phyloP scores from a whole-genome alignment of 2,888 invertebrate genomes.

The Ophion ellenae region DNA sequence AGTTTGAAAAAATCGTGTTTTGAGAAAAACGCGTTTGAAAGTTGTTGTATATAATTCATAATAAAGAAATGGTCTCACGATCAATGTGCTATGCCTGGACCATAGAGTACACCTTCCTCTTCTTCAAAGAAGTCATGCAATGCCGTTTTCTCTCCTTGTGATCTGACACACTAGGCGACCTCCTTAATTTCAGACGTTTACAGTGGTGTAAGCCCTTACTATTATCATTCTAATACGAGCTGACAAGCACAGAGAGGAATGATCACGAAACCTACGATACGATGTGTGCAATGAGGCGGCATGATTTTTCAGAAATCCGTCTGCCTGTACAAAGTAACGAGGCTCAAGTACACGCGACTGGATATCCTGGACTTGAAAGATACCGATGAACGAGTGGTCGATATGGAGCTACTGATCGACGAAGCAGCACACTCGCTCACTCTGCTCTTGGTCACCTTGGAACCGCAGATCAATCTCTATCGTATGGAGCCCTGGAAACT shows the following conservation, averaged over 20 bases:
- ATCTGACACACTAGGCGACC: no score
- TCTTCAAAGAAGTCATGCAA: no score
- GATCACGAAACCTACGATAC: not conserved
- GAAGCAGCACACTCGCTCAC: constrained; percentile 58
- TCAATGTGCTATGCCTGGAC: no score
- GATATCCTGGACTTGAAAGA: constrained; percentile 55
- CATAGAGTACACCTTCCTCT: no score
- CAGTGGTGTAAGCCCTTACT: no score
- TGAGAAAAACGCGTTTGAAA: no score
- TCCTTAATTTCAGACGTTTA: no score
- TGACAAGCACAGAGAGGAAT: not conserved
- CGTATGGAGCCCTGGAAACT: constrained; percentile 71
- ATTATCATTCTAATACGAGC: not conserved
- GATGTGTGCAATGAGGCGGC: not conserved
- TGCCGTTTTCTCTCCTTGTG: no score
- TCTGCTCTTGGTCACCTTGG: constrained; percentile 68
- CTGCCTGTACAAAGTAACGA: constrained; percentile 71
- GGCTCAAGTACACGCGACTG: constrained; percentile 53
- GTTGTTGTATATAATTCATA: no score
- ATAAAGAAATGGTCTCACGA: no score
- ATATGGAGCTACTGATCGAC: constrained; percentile 67
- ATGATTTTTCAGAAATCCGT: constrained; percentile 67
- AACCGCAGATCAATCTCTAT: constrained; percentile 48
- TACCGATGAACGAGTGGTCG: constrained; percentile 66
- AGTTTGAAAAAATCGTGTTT: no score